phyloP scores from a whole-genome alignment of 2,797 vertebrate species.

The Jordanella pulchra region DNA sequence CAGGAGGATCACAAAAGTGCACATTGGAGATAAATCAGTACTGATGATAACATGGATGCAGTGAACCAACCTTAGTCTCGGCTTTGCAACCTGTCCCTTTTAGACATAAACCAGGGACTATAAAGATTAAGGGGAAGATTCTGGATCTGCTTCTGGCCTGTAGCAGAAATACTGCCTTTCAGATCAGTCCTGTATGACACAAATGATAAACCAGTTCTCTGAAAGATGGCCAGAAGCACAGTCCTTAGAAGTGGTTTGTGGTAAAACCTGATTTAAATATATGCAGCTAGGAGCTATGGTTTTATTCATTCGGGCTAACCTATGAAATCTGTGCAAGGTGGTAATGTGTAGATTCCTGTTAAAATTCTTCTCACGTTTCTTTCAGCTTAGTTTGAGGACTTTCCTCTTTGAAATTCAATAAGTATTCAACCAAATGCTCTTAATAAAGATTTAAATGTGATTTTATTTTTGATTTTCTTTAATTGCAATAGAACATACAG shows the following conservation, averaged over 20 bases:
- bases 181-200: constrained; percentile 48
- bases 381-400: constrained; percentile 41
- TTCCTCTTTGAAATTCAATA: constrained; percentile 64
- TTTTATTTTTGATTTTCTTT: no score
- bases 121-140: constrained; percentile 49
- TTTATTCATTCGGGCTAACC: constrained; percentile 64
- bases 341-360: constrained; percentile 67
- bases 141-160: constrained; percentile 20
- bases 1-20: constrained; percentile 53
- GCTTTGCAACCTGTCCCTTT: constrained; percentile 56
- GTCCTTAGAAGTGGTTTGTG: constrained; percentile 71
- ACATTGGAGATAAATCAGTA: constrained; percentile 56
- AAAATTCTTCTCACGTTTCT: constrained; percentile 50
- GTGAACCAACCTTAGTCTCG: constrained; percentile 40
- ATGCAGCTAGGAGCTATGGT: constrained; percentile 77
- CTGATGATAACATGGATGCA: constrained; percentile 54
- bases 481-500: no score
- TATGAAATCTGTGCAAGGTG: constrained; percentile 40
- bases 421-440: constrained; percentile 47
- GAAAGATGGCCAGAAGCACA: constrained; percentile 63
- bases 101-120: constrained; percentile 64
- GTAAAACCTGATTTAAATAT: constrained; percentile 73
- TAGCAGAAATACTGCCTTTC: constrained; percentile 55
- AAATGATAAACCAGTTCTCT: constrained; percentile 56
- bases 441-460: constrained; percentile 34